A percentile compares a stretch with the other conserved stretches of the same genome.
Conservation (phyloP, 2,113 vertebrate genomes). For the Lichenostomus cassidix region DNA sequence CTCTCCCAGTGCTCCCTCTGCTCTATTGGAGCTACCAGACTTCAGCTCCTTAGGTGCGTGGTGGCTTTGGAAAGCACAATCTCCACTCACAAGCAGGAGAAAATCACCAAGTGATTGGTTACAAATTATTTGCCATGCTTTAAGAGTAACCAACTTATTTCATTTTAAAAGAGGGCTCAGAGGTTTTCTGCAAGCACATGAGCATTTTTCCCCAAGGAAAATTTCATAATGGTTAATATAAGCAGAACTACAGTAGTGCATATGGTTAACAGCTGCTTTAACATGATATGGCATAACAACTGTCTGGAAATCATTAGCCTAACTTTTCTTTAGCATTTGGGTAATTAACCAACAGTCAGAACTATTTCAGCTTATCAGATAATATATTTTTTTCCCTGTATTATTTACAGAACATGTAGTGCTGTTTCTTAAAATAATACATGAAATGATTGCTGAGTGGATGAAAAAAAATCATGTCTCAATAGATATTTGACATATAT, state of each 20-base stretch:
- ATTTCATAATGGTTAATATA: slow-evolving; percentile 58
- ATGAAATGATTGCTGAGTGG: neutral
- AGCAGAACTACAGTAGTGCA: slow-evolving; percentile 62
- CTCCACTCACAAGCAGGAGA: neutral
- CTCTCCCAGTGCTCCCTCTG: neutral
- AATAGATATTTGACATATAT: slow-evolving; percentile 35
- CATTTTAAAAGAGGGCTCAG: slow-evolving; percentile 39
- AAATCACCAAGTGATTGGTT: slow-evolving; percentile 52
- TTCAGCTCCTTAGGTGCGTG: neutral
- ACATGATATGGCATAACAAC: slow-evolving; percentile 52
- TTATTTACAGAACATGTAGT: slow-evolving; percentile 23
- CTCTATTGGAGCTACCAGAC: neutral
- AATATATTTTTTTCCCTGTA: neutral
- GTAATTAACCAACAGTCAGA: slow-evolving; percentile 58
- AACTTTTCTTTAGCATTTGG: slow-evolving; percentile 46
- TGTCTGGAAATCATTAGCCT: slow-evolving; percentile 63
- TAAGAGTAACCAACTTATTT: slow-evolving; percentile 40
- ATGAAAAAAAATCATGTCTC: neutral
- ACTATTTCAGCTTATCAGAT: slow-evolving; percentile 49
- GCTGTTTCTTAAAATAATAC: slow-evolving; percentile 13
- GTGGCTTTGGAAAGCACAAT: neutral
- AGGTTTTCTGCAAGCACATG: slow-evolving; percentile 21
- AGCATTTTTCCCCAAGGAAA: slow-evolving; percentile 43
- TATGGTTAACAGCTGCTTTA: slow-evolving; percentile 70
- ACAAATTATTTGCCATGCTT: slow-evolving; percentile 26